Evolutionary conservation across 2,888 invertebrate genomes (phyloP).

Genomic region (Drosophila acutilabella): DNA sequence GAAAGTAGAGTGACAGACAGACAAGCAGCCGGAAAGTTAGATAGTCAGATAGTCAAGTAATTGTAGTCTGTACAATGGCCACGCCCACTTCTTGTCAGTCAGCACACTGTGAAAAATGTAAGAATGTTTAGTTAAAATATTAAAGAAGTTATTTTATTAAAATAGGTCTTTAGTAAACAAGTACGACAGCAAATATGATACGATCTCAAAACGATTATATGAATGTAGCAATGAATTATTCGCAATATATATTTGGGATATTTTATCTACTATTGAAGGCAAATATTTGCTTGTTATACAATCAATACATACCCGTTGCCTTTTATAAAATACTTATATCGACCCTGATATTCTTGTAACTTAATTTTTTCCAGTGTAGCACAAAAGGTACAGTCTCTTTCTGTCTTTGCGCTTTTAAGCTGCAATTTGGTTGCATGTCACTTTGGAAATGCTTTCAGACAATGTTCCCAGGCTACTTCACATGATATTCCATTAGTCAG

Average conservation of each 20-base stretch:
- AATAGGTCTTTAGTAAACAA: too few species aligned
- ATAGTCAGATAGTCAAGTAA: slow-evolving; percentile 24
- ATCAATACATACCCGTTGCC: too few species aligned
- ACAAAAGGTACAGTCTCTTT: slow-evolving; percentile 10
- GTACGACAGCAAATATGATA: too few species aligned
- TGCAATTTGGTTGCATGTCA: slow-evolving; percentile 78
- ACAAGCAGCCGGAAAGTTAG: slow-evolving; percentile 25
- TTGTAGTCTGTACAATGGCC: slow-evolving; percentile 31
- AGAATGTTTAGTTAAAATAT: too few species aligned
- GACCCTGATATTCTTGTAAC: too few species aligned
- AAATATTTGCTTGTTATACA: too few species aligned
- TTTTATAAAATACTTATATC: too few species aligned
- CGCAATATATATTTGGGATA: too few species aligned
- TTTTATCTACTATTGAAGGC: too few species aligned
- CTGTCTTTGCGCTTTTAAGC: slow-evolving; percentile 68
- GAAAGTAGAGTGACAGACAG: slow-evolving; percentile 7
- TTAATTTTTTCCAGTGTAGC: neutral
- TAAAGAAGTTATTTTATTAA: neutral
- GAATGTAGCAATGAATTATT: too few species aligned
- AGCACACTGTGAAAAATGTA: neutral
- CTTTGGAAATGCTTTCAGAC: slow-evolving; percentile 75
- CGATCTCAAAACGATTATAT: too few species aligned
- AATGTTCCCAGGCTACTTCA: slow-evolving; percentile 56
- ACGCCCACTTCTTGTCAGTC: slow-evolving; percentile 26
- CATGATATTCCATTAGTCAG: slow-evolving; percentile 61